Evolutionary conservation across 1,140 invertebrate genomes (phyloP).

Genomic region (Drosophila miranda): DNA sequence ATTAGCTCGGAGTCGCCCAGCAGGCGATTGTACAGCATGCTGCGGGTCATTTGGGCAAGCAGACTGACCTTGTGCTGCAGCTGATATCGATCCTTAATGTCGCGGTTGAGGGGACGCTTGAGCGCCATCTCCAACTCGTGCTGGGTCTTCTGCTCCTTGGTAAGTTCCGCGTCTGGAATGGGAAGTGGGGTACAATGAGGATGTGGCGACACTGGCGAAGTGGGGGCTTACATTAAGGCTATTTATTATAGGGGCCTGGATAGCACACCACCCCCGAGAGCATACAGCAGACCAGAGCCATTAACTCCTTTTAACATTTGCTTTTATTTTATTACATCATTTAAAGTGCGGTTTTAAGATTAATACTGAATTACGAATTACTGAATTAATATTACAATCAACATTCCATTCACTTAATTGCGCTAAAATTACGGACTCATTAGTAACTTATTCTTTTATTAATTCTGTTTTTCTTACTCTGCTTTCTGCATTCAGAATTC

Average conservation of each 20-base stretch:
- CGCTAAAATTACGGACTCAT: conserved; percentile 61
- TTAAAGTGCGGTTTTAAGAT: conserved; percentile 73
- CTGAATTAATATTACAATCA: conserved; percentile 68
- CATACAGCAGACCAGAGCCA: conserved; percentile 5
- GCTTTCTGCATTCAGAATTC: conserved; percentile 12
- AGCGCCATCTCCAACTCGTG: conserved; percentile 88
- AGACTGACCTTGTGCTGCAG: conserved; percentile 93
- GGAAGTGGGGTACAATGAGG: conserved; percentile 38
- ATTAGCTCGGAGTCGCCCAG: conserved; percentile 88
- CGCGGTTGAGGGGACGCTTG: conserved; percentile 88
- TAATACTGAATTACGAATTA: conserved; percentile 32
- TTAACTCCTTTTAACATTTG: conserved; percentile 54
- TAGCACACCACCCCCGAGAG: conserved; percentile 17
- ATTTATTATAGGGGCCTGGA: conserved; percentile 2
- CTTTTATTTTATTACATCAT: conserved; percentile 72
- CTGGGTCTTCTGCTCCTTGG: conserved; percentile 83
- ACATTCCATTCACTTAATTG: conserved; percentile 77
- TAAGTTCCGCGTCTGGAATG: conserved; percentile 59
- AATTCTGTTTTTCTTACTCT: conserved; percentile 44
- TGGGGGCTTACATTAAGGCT: conserved; percentile 4
- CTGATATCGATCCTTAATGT: conserved; percentile 89
- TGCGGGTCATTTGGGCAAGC: conserved; percentile 91
- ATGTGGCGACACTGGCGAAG: background rate
- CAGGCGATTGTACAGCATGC: conserved; percentile 89
- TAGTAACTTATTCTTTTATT: conserved; percentile 35